These are phyloP conservation scores for Tricholauxania praeusta DNA, from an alignment of 2,888 invertebrate genomes.

Conservation along the genomic window DNA sequence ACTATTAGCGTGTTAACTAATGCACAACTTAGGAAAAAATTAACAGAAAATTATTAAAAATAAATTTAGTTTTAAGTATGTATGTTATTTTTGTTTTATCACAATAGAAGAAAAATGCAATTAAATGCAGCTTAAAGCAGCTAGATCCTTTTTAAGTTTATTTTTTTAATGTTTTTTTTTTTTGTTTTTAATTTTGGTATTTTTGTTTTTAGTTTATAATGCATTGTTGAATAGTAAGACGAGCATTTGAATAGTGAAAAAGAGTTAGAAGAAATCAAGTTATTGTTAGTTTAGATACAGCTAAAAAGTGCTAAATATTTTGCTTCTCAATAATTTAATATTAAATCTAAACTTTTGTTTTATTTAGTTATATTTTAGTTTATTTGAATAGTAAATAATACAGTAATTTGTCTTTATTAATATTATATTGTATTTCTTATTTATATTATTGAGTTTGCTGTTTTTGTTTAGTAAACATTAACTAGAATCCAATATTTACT, in stretches of 20 bases:
- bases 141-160: not conserved
- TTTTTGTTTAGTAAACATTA: slow-evolving; percentile 20
- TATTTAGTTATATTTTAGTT: slow-evolving; percentile 13
- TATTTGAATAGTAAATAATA: slow-evolving; percentile 35
- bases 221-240: slow-evolving; percentile 11
- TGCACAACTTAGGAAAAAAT: slow-evolving; percentile 3
- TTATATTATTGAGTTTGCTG: slow-evolving; percentile 29
- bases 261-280: slow-evolving; percentile 30
- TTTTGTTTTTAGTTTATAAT: not conserved
- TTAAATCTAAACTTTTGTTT: not conserved
- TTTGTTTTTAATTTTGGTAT: not conserved
- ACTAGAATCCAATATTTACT: slow-evolving; percentile 29
- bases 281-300: slow-evolving; percentile 7
- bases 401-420: slow-evolving; percentile 19
- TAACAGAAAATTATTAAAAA: not conserved
- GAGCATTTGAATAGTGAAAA: slow-evolving; percentile 27
- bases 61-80: not conserved
- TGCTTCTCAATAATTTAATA: not conserved
- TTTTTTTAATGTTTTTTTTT: slow-evolving; percentile 2
- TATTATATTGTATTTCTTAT: slow-evolving; percentile 24
- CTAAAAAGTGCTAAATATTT: slow-evolving; percentile 16
- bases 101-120: slow-evolving; percentile 19
- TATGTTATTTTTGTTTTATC: not conserved
- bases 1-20: not conserved
- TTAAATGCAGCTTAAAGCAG: slow-evolving; percentile 1